phyloP scores from a whole-genome alignment of 1,140 invertebrate species.

The Rhopalosiphum padi region DNA sequence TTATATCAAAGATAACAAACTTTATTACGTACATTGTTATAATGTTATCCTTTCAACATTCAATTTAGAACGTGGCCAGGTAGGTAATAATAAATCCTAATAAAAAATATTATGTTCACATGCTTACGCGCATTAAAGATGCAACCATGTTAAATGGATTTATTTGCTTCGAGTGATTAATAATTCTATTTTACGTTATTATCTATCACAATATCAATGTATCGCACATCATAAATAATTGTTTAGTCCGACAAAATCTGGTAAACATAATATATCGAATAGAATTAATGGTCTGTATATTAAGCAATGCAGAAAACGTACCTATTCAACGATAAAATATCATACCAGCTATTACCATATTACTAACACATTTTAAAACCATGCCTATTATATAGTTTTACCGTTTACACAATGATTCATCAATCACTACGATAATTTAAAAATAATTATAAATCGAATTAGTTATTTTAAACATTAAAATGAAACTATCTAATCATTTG shows the following conservation, averaged over 20 bases:
- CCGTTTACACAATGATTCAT: background rate
- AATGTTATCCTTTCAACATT: background rate
- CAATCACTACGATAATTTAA: background rate
- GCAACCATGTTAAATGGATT: background rate
- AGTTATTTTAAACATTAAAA: background rate
- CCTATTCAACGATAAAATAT: background rate
- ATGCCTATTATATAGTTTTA: background rate
- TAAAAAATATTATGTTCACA: background rate
- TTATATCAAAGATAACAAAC: background rate
- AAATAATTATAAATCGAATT: background rate
- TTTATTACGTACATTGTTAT: background rate
- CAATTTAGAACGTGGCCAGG: background rate
- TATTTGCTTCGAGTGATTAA: background rate
- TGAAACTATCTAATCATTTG: background rate
- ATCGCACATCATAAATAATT: conserved; percentile 5
- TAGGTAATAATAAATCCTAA: background rate
- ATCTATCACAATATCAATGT: background rate
- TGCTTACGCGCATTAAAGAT: background rate
- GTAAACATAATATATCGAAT: background rate
- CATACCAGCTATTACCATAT: background rate
- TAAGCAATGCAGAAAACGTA: background rate
- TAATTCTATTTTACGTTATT: background rate
- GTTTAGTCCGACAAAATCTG: background rate
- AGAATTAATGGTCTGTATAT: conserved; percentile 6
- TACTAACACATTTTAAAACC: background rate